phyloP scores from a whole-genome alignment of 2,888 invertebrate genomes.

The Sinodicranocentrus sp. region DNA sequence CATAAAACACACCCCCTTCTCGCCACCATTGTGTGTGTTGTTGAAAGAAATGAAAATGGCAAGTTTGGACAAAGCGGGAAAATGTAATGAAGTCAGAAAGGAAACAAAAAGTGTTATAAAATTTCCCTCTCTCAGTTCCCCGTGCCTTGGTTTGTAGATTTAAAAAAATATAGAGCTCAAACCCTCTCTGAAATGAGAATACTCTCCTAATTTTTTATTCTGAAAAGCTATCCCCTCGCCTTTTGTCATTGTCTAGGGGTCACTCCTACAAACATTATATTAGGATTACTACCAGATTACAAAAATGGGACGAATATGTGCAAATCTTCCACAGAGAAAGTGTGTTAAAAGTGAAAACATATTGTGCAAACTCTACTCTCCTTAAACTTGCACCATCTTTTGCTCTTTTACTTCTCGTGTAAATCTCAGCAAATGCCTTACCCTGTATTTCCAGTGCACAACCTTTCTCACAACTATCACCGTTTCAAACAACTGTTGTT shows the following conservation, averaged over 20 bases:
- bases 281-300: conserved; percentile 47
- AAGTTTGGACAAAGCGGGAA: background rate
- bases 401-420: conserved; percentile 13
- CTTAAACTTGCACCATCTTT: no score
- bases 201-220: background rate
- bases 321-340: conserved; percentile 29
- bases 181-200: conserved; percentile 18
- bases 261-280: conserved; percentile 40
- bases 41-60: conserved; percentile 23
- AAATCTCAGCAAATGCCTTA: background rate
- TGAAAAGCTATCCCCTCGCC: conserved; percentile 3
- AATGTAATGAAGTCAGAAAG: conserved; percentile 8
- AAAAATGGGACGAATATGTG: conserved; percentile 20
- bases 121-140: no score
- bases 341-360: background rate
- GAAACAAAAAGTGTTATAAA: no score
- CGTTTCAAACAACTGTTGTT: conserved; percentile 38
- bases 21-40: conserved; percentile 3
- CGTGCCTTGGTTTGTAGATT: no score
- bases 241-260: conserved; percentile 46
- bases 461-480: conserved; percentile 31
- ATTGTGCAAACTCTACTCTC: conserved; percentile 16
- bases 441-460: conserved; percentile 1
- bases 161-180: no score
- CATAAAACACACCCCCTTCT: conserved; percentile 42